Percentiles rank a stretch among this genome's conserved stretches.
Evolutionary conservation across 1,140 invertebrate species (phyloP).

Genomic region (Parapsyche elsis): DNA sequence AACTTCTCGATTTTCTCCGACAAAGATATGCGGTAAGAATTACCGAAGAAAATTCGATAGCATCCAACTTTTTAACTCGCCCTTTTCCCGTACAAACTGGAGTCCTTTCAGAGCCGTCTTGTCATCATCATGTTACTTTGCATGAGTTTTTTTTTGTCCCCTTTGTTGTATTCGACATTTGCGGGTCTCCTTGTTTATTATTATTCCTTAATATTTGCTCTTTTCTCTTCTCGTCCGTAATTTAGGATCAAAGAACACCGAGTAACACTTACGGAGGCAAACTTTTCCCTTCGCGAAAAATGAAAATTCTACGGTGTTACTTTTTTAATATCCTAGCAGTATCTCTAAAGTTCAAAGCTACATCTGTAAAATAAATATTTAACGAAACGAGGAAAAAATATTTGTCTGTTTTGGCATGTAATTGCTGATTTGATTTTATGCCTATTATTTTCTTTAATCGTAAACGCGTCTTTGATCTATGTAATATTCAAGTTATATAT

Average conservation of each 20-base stretch:
- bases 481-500: no score
- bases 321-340: background rate
- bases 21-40: background rate
- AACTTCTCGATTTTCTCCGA: background rate
- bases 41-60: slow-evolving; percentile 11
- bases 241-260: slow-evolving; percentile 20
- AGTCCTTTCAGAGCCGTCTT: background rate
- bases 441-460: no score
- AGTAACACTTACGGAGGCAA: slow-evolving; percentile 15
- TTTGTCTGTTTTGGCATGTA: no score
- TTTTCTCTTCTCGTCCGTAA: slow-evolving; percentile 6
- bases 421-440: no score
- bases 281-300: background rate
- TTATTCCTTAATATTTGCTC: slow-evolving; percentile 20
- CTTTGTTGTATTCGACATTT: slow-evolving; percentile 1
- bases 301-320: background rate
- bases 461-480: no score
- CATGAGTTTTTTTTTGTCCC: slow-evolving; percentile 2
- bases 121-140: slow-evolving; percentile 20
- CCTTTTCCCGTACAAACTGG: background rate
- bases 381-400: no score
- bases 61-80: slow-evolving; percentile 3
- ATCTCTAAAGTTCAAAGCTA: background rate
- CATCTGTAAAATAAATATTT: no score
- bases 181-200: slow-evolving; percentile 27